A percentile compares a stretch with the other conserved stretches of the same genome.
Conservation (phyloP, 2,113 vertebrate species). For the Oryzias javanicus region DNA sequence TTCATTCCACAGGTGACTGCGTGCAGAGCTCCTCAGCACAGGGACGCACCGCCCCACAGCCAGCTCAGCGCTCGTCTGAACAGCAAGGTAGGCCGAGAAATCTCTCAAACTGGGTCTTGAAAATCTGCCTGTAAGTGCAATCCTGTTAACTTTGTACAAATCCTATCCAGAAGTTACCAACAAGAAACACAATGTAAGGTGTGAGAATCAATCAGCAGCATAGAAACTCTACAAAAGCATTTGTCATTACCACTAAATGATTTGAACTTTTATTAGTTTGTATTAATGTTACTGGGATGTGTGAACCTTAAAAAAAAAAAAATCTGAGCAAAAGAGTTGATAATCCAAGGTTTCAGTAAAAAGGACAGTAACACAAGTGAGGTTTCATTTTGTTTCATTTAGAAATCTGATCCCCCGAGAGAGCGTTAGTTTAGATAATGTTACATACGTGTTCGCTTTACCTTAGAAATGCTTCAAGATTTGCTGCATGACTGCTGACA, state of each 20-base stretch:
- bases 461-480: background rate
- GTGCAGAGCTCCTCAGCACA: slow-evolving; percentile 9
- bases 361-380: slow-evolving; percentile 9
- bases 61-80: background rate
- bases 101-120: background rate
- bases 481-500: slow-evolving; percentile 21
- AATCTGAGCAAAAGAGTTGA: slow-evolving; percentile 24
- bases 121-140: no score
- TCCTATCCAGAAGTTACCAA: no score
- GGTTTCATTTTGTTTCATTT: background rate
- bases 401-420: background rate
- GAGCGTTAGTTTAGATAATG: background rate
- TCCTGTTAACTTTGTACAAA: no score
- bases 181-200: no score
- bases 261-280: no score
- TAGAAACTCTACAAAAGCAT: no score
- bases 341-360: slow-evolving; percentile 39
- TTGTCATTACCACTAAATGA: no score
- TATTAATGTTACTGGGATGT: no score
- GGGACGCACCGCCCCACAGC: slow-evolving; percentile 19
- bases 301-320: background rate
- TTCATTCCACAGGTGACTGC: slow-evolving; percentile 49
- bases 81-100: slow-evolving; percentile 38
- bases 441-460: accelerated
- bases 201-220: no score